Percentiles rank a stretch among this genome's conserved stretches.
Evolutionary conservation across 2,797 vertebrate genomes (phyloP).

Genomic region (Takifugu rubripes): DNA sequence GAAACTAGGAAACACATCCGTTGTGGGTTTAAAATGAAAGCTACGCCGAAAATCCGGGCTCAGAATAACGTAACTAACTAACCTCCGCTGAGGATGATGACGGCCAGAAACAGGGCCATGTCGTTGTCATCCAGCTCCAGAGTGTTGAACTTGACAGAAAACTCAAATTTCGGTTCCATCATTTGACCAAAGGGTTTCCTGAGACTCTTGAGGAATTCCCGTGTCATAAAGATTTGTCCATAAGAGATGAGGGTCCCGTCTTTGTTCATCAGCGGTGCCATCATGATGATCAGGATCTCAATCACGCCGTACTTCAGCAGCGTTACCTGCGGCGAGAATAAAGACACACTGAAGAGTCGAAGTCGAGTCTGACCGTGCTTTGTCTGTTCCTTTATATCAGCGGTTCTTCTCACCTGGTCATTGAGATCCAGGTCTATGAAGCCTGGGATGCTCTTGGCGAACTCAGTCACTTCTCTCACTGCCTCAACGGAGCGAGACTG

Average conservation of each 20-base stretch:
- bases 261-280: constrained; percentile 98
- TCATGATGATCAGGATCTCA: constrained; percentile 94
- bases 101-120: constrained; percentile 96
- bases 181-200: constrained; percentile 94
- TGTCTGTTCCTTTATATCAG: no score
- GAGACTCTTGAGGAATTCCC: constrained; percentile 97
- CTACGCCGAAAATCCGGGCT: no score
- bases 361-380: background rate
- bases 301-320: constrained; percentile 96
- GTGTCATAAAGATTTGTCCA: constrained; percentile 97
- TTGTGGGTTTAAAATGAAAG: no score
- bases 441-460: constrained; percentile 96
- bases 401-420: constrained; percentile 79
- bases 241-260: constrained; percentile 95
- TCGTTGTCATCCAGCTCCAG: constrained; percentile 97
- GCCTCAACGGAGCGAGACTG: constrained; percentile 95
- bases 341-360: background rate
- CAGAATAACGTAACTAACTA: constrained; percentile 41
- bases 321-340: constrained; percentile 77
- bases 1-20: no score
- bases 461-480: constrained; percentile 96
- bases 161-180: constrained; percentile 99
- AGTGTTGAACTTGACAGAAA: constrained; percentile 96
- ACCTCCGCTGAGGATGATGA: constrained; percentile 99
- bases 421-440: constrained; percentile 94